Conservation (phyloP, 92 coral and sea anemone genomes). For the Parazoanthus swiftii region DNA sequence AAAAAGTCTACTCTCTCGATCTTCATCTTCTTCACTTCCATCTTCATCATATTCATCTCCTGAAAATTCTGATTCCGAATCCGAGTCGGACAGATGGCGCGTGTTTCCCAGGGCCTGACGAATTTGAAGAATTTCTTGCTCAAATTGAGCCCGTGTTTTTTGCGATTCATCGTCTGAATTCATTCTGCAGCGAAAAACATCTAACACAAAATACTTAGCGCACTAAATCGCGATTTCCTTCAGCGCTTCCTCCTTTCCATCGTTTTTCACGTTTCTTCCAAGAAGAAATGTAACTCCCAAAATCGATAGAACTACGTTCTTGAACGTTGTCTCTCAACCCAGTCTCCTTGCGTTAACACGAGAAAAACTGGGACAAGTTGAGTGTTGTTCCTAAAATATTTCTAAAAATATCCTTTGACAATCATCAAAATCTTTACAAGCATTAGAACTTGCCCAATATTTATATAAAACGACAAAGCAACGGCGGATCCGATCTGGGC, state of each 20-base stretch:
- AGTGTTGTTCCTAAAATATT: no score
- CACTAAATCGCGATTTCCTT: background rate
- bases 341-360: background rate
- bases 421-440: no score
- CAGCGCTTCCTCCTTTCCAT: background rate
- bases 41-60: conserved; percentile 25
- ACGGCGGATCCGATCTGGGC: no score
- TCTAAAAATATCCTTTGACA: no score
- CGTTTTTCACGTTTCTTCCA: background rate
- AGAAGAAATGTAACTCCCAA: conserved; percentile 29
- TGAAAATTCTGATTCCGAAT: conserved; percentile 40
- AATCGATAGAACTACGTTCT: conserved; percentile 22
- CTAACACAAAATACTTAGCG: background rate
- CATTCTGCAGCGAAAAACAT: background rate
- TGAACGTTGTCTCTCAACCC: conserved; percentile 21
- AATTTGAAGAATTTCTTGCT: conserved; percentile 79
- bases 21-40: conserved; percentile 28
- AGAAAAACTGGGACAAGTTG: background rate
- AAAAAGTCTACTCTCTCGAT: background rate
- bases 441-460: no score
- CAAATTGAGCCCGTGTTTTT: conserved; percentile 32
- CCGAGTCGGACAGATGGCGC: conserved; percentile 30
- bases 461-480: no score
- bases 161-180: conserved; percentile 20
- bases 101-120: conserved; percentile 72